phyloP scores from a whole-genome alignment of 2,888 invertebrate species.

The Caenorhabditis sp. region DNA sequence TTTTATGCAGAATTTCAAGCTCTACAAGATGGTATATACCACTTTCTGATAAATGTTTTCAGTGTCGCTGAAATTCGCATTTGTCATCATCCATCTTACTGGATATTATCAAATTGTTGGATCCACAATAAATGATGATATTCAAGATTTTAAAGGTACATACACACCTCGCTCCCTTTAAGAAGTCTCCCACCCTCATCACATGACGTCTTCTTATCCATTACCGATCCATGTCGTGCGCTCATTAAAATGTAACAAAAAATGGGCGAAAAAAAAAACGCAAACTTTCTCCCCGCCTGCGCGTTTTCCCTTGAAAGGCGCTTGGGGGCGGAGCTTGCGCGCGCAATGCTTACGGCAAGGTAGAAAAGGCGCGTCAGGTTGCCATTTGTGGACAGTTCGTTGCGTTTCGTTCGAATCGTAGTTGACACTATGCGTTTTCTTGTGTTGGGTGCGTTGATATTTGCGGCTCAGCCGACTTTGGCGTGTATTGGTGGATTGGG shows the following conservation, averaged over 20 bases:
- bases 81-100: conserved; percentile 74
- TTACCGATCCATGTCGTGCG: no score
- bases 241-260: no score
- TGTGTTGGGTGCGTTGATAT: conserved; percentile 16
- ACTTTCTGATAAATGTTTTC: conserved; percentile 23
- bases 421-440: conserved; percentile 18
- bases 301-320: no score
- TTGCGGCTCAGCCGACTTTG: conserved; percentile 33
- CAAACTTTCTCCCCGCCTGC: no score
- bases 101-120: conserved; percentile 74
- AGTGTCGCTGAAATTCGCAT: conserved; percentile 71
- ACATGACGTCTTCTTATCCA: no score
- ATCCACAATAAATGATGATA: no score
- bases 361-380: conserved; percentile 33
- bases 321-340: conserved; percentile 24
- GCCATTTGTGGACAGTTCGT: conserved; percentile 33
- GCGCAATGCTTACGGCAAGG: conserved; percentile 9
- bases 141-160: no score
- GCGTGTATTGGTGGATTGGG: conserved; percentile 46
- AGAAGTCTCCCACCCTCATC: no score
- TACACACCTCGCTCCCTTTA: no score
- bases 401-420: conserved; percentile 1
- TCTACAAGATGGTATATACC: no score
- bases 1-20: no score
- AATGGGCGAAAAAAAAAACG: no score